Evolutionary conservation across 2,113 vertebrate species (phyloP).

Genomic region (Bombycilla garrulus): DNA sequence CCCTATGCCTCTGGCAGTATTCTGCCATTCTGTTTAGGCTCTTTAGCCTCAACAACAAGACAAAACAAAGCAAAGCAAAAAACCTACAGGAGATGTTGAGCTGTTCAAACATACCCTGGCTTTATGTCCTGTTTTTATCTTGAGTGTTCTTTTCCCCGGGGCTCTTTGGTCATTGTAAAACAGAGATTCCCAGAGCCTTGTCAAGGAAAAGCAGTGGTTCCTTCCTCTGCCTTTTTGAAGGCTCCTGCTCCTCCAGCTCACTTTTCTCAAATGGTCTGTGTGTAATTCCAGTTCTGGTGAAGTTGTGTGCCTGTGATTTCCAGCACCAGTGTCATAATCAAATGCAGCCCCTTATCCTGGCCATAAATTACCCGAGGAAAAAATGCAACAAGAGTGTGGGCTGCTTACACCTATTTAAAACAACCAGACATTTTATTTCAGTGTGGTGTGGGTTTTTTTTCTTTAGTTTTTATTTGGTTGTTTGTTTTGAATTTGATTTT

Average conservation of each 20-base stretch:
- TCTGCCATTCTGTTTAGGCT: background rate
- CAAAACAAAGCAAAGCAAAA: slow-evolving; percentile 8
- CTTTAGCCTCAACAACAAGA: background rate
- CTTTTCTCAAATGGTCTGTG: background rate
- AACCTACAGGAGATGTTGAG: background rate
- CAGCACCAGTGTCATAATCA: background rate
- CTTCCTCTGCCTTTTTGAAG: background rate
- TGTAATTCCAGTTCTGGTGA: background rate
- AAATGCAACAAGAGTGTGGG: background rate
- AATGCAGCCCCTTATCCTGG: background rate
- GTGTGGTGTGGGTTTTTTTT: background rate
- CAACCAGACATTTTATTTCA: background rate
- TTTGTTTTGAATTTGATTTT: background rate
- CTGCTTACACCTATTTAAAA: background rate
- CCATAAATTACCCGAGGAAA: background rate
- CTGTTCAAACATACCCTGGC: background rate
- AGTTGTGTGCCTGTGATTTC: background rate
- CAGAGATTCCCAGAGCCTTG: background rate
- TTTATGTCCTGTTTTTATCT: background rate
- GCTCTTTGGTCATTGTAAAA: background rate
- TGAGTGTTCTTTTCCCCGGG: background rate
- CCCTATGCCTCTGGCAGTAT: background rate
- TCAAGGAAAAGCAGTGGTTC: background rate
- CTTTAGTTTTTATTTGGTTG: background rate
- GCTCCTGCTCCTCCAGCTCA: background rate